Percentiles rank a stretch among this genome's conserved stretches.
Conservation (phyloP, 2,797 vertebrate species). For the Tapera naevia region DNA sequence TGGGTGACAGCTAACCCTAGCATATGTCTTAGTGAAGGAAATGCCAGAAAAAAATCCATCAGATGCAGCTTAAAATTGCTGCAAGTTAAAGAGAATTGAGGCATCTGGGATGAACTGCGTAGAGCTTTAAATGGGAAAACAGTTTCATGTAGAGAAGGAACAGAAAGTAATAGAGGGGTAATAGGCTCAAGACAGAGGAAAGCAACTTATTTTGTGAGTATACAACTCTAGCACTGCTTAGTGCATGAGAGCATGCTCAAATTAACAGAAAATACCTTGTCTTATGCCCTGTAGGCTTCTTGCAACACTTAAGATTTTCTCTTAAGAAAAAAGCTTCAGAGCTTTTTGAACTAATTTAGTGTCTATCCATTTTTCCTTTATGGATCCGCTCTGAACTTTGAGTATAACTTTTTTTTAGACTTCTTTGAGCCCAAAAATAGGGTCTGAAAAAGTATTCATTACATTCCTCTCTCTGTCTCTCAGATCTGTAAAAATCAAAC, state of each 20-base stretch:
- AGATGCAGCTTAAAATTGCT: background rate
- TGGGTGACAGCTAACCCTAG: background rate
- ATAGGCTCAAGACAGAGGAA: background rate
- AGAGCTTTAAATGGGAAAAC: background rate
- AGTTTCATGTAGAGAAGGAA: background rate
- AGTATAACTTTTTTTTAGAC: background rate
- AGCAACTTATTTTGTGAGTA: background rate
- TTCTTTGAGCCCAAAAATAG: background rate
- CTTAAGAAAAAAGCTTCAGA: background rate
- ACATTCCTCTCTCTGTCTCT: background rate
- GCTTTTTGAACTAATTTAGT: background rate
- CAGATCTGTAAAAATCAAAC: background rate
- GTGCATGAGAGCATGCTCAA: background rate
- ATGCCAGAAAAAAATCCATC: background rate
- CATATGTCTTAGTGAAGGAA: background rate
- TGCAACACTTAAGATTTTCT: background rate
- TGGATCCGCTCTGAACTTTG: background rate
- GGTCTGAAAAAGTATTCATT: background rate
- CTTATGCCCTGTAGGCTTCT: background rate
- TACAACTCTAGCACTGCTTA: background rate
- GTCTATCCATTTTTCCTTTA: background rate
- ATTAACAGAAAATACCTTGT: background rate
- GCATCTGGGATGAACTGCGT: background rate
- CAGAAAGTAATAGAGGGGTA: background rate
- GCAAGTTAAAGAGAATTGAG: background rate